Evolutionary conservation across 1,140 invertebrate genomes (phyloP), one percentile per base, ranked within the genome.

Genomic region (Akabosia matsudoensis): DNA sequence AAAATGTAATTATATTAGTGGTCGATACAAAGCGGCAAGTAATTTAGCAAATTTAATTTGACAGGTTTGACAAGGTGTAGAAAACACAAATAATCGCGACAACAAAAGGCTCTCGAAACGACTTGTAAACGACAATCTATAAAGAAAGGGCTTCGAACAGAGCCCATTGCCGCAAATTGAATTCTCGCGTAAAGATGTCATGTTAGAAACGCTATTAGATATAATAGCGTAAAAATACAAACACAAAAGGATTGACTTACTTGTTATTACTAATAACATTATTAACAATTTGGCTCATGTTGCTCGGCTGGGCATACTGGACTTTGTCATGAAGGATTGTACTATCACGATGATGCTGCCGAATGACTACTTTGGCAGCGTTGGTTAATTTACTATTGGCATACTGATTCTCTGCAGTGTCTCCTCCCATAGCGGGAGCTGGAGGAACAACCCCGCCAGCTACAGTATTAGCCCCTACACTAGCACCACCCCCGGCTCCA

Each of bases 291-390:
- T 80, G 79, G 64, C 77, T 80, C 56, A 81, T 64, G 52, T 81
- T 81, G 31, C 72, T 80, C 7, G 76, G 76, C 37, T 80, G 76
- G 37, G 74, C 75, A 56, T 78, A 81, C 52, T 78, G 72, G 31
- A 81, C 80, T 81, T 81, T 81, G 54, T 76, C 76, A 76, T 81
- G 73, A 77, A 77, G 54, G 76, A 74, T 77, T 77, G 76, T 77
- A 77, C 72, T 77, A 74, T 77, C 76, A 77, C 71, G 70, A 72
- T 34, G 56, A 72, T 74, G 76, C 71, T 77, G 76, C 54, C 56
- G 30, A 18, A 73, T 28, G 34, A 76, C 70, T 72, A 76, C 28
- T 56, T 76, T 73, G 70, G 70, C 56, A 74, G 72, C 54, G 24
- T 14, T 24, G 61, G 76, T 74, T 56, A 81, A 75, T 76, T 79